Evolutionary conservation across 2,888 invertebrate genomes (phyloP), one percentile per base, ranked within the genome.

Genomic region (Stenodera caucasica): DNA sequence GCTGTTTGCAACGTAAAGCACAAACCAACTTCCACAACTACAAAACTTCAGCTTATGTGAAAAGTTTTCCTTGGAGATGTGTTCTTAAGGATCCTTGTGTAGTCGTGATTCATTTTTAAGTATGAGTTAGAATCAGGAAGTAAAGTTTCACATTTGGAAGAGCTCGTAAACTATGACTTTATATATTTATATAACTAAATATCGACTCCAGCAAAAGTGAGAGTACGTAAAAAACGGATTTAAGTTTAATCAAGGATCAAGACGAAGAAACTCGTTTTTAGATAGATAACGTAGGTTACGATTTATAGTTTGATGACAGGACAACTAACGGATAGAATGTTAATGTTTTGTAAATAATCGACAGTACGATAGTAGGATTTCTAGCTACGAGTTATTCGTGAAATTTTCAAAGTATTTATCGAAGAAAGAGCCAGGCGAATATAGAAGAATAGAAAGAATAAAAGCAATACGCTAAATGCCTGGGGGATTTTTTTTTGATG

Each of bases 71-170:
- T 52, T 51, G 54, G 60, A 52, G 61, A 63, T 61, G 63, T 60
- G 62, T 61, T 59, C 53, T 63, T 60, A 60, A 63, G 63, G 55
- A 60, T 58, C 56, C 61, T 64, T 59, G 59, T 61, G 60, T 58
- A 58, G 65, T 62, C 60, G 64, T 55, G 64, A 64, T 67, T 66
- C 64, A 66, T 66, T 67, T 66, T 66, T 67, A 66, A 67, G 63
- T 62, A 60, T 61, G 54, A 67, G 60, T 65, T 67, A 63, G 63
- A 50, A 33, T 40, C 2, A 14, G 37, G 18, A 40, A 18, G 37
- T 15, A 4, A 18, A 40, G 18, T 40, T 40, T 40, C 15, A 40
- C 37, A 40, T 40, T 18, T 18, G 9, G 15, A 9, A 40, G 18
- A 8, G 9, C 37, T 40, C 15, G 30, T 30, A 30, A 30, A 33